phyloP scores from a whole-genome alignment of 2,797 vertebrate species.

The Centropyge bicolor region DNA sequence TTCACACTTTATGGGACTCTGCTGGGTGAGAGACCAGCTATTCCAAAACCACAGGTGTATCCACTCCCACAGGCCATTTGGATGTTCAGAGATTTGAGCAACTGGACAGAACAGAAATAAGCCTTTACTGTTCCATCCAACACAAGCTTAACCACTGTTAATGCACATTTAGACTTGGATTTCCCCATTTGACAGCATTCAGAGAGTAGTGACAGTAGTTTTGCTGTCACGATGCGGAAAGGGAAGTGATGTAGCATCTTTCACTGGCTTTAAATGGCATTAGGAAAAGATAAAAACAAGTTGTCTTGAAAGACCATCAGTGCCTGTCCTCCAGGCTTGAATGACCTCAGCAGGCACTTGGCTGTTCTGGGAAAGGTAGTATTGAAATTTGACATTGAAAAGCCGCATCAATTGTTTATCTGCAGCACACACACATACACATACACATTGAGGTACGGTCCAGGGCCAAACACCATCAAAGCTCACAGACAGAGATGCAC shows the following conservation, averaged over 20 bases:
- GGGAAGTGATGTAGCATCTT: conserved; percentile 32
- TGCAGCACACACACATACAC: conserved; percentile 8
- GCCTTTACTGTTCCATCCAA: conserved; percentile 7
- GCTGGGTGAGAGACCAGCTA: conserved; percentile 53
- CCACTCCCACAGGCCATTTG: conserved; percentile 59
- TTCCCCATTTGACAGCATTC: background rate
- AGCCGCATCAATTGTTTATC: conserved; percentile 29
- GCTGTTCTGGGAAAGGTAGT: conserved; percentile 37
- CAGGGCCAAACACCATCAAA: conserved; percentile 55
- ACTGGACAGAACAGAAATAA: conserved; percentile 47
- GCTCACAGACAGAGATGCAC: conserved; percentile 51
- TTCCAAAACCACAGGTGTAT: conserved; percentile 77
- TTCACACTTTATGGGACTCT: conserved; percentile 75
- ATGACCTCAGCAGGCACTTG: conserved; percentile 44
- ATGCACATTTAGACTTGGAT: conserved; percentile 21
- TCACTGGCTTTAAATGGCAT: conserved; percentile 29
- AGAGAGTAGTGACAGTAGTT: background rate
- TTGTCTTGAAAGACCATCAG: conserved; percentile 23
- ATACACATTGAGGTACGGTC: conserved; percentile 11
- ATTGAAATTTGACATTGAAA: conserved; percentile 47
- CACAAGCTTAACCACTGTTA: conserved; percentile 9
- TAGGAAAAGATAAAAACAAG: conserved; percentile 48
- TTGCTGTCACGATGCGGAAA: conserved; percentile 17
- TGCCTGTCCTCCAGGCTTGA: conserved; percentile 31
- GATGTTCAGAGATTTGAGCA: conserved; percentile 53